Base-by-base conservation (phyloP, 1,140 invertebrate species). In the Venturia canescens region DNA sequence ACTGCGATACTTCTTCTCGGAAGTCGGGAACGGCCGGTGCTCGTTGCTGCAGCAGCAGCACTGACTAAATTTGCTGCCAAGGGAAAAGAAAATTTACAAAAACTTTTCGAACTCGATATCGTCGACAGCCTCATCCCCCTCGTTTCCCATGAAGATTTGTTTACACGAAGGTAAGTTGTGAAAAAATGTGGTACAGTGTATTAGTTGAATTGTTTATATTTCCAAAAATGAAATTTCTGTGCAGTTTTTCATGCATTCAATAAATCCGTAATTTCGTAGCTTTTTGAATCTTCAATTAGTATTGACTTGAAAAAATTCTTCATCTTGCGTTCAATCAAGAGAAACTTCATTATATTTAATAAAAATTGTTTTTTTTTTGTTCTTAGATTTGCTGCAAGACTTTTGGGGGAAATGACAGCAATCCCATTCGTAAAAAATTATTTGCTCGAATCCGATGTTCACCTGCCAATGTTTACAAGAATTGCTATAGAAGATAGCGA, bases 301-400 rank as follows among this genome's bases (percentile, higher is more conserved):
- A 63, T 63, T 63, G 11, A 63, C 5, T 23, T 26, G 9, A 63
- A n/a, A 63, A 63, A 11, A 63, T n/a, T 63, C n/a, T n/a, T n/a
- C n/a, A n/a, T n/a, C n/a, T n/a, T n/a, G n/a, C n/a, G n/a, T n/a
- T n/a, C n/a, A n/a, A n/a, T n/a, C n/a, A n/a, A n/a, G n/a, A n/a
- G n/a, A n/a, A n/a, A n/a, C n/a, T n/a, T n/a, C n/a, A n/a, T n/a
- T n/a, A n/a, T 63, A 1, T 63, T 63, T 5, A 5, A 53, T 53
- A 3, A 15, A 3, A 13, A 53, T 53, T 53, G 3, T 53, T 16
- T 53, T 16, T 29, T 31, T 27, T 70, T 23, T 0, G 4, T 7
- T 72, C 63, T 11, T n/a, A 90, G 90, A 85, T 91, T 90, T 48
- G 85, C 90, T 5, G 82, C 86, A 44, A 90, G 88, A 81, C 53